Base-by-base conservation (phyloP, 2,888 invertebrate genomes). In the Oscheius sp. region DNA sequence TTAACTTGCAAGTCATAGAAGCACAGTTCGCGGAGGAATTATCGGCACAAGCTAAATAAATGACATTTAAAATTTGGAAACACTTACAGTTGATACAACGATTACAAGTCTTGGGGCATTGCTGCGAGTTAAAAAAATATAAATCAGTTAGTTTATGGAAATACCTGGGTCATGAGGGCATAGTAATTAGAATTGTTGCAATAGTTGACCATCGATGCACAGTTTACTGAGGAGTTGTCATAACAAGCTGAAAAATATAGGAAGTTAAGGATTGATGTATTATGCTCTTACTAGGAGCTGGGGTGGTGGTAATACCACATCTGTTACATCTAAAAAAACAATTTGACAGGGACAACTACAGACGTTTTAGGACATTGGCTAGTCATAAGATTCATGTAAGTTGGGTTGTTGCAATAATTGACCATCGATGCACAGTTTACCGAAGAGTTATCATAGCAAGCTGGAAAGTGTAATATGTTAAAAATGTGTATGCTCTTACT, bases 341-440 rank as follows among this genome's bases (percentile, higher is more conserved):
- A n/a, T n/a, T n/a, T n/a, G n/a, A n/a, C n/a, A n/a, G n/a, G n/a
- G n/a, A n/a, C n/a, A n/a, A n/a, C n/a, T n/a, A n/a, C n/a, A n/a
- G n/a, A n/a, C 17, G 55, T 55, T 5, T 34, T 5, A 34, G 55
- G 55, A 55, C 55, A 55, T 34, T 55, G 55, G 3, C n/a, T 29
- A 1, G 55, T 55, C 55, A 55, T 55, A 15, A 55, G 23, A 20
- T 55, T 55, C 23, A 34, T 34, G 23, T 55, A 55, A 2, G 33
- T 33, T 20, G 55, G 34, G 12, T 55, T 55, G 4, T 34, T 34
- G 23, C 55, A 55, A 34, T 55, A 55, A n/a, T n/a, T 17, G 8
- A 34, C 34, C 55, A 55, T 55, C 1, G 55, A 33, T 6, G 34
- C 55, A 34, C 55, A 55, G 34, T 55, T 55, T 1, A 25, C 33